Evolutionary conservation across 2,888 invertebrate species (phyloP).

Genomic region (Romanomermis culicivorax): DNA sequence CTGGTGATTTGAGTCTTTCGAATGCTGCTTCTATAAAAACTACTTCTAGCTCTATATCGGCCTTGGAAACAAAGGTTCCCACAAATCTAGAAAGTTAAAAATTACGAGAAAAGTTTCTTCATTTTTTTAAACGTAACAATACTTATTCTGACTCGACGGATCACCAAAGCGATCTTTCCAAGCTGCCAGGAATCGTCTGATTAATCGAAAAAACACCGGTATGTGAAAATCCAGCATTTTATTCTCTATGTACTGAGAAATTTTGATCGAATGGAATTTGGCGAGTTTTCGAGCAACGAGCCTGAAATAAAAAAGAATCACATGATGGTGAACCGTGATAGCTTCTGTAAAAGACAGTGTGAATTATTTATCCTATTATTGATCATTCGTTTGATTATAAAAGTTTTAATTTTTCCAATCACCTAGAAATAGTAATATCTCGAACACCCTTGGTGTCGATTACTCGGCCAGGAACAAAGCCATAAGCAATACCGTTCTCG

Average conservation of each 20-base stretch:
- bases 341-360: conserved; percentile 35
- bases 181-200: too few species aligned
- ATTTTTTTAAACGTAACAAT: too few species aligned
- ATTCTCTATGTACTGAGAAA: background rate
- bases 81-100: too few species aligned
- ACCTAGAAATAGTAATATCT: conserved; percentile 22
- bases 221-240: background rate
- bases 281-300: conserved; percentile 53
- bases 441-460: conserved; percentile 27
- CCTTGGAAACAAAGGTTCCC: too few species aligned
- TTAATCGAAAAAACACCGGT: too few species aligned
- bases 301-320: conserved; percentile 18
- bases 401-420: conserved; percentile 29
- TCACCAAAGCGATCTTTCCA: too few species aligned
- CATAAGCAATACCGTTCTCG: conserved; percentile 75
- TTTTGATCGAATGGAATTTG: conserved; percentile 27
- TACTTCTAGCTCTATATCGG: too few species aligned
- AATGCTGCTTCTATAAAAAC: too few species aligned
- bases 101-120: too few species aligned
- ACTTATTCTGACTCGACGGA: too few species aligned
- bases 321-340: too few species aligned
- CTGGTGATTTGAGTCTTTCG: background rate
- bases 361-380: conserved; percentile 33
- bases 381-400: conserved; percentile 35
- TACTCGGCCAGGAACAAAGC: conserved; percentile 46